Base-by-base conservation (phyloP, 2,888 invertebrate genomes). In the Rhingia campestris region DNA sequence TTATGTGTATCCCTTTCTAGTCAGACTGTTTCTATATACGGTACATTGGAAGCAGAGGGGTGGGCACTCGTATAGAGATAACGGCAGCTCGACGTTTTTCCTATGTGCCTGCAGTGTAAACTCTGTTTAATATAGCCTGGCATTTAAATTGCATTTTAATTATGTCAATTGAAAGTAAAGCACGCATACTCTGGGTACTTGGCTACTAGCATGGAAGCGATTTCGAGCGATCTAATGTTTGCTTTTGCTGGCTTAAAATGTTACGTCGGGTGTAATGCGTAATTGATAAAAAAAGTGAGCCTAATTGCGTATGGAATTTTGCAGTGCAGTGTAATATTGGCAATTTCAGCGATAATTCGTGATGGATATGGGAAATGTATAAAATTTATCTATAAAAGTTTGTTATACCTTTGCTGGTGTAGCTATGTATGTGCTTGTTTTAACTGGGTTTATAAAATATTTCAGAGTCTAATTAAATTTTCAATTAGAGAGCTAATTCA, bases 91-190 rank as follows among this genome's bases (percentile, higher is more conserved):
- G 43, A 33, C 64, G 56, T 70, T 81, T 69, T 61, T 63, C 32
- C 6, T 53, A 47, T 79, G 51, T 58, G 81, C 41, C 76, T 58
- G 56, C 67, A 77, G 51, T 67, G 77, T 56, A 63, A 82, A 77
- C 58, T 69, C 51, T 79, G 56, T 61, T 79, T 59, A 82, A 74
- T 82, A 73, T 10, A 66, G 56, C 45, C 59, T 53, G 49, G 54
- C 45, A 69, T 69, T 76, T 76, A 82, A 77, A 82, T 79, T 79
- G 79, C 79, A 79, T 74, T 79, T 79, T 79, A 82, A 82, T 82
- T 73, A 73, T 82, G 73, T 74, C 79, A 82, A 82, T 82, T 82
- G 82, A 82, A 69, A 79, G 30, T 59, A 79, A 79, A 82, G 79
- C 82, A 69, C 59, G 22, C 64, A 64, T 30, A 30, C 12, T 6